These are phyloP conservation scores for Helostoma temminkii DNA, from an alignment of 2,797 vertebrate genomes.

Conservation along the genomic window DNA sequence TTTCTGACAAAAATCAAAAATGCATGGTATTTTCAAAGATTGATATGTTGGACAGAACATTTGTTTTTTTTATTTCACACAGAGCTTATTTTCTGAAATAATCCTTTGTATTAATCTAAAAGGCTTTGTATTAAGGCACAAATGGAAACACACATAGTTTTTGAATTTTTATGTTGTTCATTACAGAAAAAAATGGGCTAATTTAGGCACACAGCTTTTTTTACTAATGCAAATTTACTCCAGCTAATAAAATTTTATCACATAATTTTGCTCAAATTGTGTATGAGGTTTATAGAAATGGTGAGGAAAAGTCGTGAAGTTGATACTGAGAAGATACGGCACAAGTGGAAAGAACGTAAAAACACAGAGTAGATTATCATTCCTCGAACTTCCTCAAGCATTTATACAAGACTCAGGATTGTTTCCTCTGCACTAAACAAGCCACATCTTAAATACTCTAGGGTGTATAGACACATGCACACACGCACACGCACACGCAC, in stretches of 20 bases:
- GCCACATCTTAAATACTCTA: not conserved
- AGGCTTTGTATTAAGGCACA: too few relatives aligned
- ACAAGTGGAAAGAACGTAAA: not conserved
- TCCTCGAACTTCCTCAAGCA: not conserved
- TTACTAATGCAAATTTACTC: too few relatives aligned
- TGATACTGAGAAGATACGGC: not conserved
- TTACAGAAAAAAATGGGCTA: not conserved
- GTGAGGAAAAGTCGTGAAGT: not conserved
- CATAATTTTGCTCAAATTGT: not conserved
- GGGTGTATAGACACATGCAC: conserved; percentile 11
- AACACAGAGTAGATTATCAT: not conserved
- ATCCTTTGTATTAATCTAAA: too few relatives aligned
- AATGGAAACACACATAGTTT: too few relatives aligned
- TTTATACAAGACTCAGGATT: not conserved
- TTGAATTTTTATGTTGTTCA: not conserved
- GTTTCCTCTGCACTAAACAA: not conserved
- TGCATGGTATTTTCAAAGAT: too few relatives aligned
- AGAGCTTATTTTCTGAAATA: too few relatives aligned
- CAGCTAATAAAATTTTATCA: not conserved
- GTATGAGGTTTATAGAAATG: not conserved
- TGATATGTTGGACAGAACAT: too few relatives aligned
- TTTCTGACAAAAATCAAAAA: too few relatives aligned
- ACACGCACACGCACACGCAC: conserved; percentile 32
- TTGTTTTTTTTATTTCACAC: too few relatives aligned
- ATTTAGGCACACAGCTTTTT: too few relatives aligned